These are phyloP conservation scores for Oenanthe melanoleuca DNA, from an alignment of 2,113 vertebrate genomes.

Conservation along the genomic window DNA sequence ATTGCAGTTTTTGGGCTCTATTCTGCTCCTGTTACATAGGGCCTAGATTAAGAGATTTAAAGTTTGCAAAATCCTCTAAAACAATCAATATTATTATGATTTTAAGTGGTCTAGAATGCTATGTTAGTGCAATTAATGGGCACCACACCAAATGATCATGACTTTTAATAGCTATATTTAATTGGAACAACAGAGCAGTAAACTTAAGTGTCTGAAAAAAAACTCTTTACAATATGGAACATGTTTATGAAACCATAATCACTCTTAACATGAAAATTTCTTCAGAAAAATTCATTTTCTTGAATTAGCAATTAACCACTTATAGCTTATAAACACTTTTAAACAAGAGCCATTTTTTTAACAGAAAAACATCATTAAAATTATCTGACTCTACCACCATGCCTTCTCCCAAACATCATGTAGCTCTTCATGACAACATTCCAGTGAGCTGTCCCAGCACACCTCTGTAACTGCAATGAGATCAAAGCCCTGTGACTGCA, in stretches of 20 bases:
- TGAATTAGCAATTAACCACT: background rate
- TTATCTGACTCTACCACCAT: background rate
- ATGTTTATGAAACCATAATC: background rate
- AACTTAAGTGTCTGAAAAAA: background rate
- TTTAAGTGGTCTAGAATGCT: background rate
- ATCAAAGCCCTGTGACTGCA: background rate
- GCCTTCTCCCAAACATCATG: background rate
- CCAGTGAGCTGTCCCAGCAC: background rate
- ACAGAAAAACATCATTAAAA: background rate
- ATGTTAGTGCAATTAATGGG: background rate
- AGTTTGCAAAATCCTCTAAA: background rate
- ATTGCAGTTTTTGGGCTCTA: background rate
- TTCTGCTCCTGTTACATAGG: background rate
- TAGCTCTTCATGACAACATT: background rate
- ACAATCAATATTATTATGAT: background rate
- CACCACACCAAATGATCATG: background rate
- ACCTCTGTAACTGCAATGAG: background rate
- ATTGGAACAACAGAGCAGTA: background rate
- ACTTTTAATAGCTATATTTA: background rate
- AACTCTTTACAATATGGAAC: background rate
- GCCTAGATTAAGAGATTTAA: background rate
- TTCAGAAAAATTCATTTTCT: background rate
- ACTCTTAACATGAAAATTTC: background rate
- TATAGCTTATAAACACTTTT: background rate
- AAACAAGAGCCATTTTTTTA: background rate